These are phyloP conservation scores for Apocrypta bakeri DNA, from an alignment of 1,140 invertebrate species.

Conservation along the genomic window DNA sequence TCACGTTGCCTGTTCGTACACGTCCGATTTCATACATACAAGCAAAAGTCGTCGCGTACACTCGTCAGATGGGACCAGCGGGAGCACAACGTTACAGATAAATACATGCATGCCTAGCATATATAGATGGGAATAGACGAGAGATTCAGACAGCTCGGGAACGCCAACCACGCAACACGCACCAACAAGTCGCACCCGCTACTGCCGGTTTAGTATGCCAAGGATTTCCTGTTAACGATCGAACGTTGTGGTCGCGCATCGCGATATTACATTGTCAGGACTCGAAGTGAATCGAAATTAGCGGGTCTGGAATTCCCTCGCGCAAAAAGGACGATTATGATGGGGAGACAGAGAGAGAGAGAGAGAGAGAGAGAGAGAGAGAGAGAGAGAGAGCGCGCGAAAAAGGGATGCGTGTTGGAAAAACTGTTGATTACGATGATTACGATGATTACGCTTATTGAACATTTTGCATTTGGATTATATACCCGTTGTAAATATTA, in stretches of 20 bases:
- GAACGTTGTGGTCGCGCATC: background rate
- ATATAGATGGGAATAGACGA: background rate
- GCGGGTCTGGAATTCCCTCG: background rate
- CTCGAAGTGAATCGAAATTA: background rate
- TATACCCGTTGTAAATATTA: background rate
- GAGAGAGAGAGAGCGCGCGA: too few relatives aligned
- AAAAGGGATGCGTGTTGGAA: too few relatives aligned
- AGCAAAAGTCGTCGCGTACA: background rate
- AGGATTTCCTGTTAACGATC: background rate
- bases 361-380: too few relatives aligned
- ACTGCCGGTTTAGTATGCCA: background rate
- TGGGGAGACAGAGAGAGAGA: background rate
- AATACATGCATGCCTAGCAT: background rate
- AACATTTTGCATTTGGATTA: background rate
- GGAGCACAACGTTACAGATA: background rate
- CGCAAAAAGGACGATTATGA: background rate
- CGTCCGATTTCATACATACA: slow-evolving; percentile 13
- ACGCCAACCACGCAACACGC: background rate
- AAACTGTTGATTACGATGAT: background rate
- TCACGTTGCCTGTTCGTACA: background rate
- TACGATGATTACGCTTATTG: background rate
- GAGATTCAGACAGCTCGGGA: background rate
- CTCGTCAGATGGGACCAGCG: background rate
- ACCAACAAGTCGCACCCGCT: background rate
- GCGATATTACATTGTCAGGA: background rate